These are phyloP conservation scores for Ranitomeya variabilis DNA, from an alignment of 2,113 vertebrate species.

Conservation along the genomic window DNA sequence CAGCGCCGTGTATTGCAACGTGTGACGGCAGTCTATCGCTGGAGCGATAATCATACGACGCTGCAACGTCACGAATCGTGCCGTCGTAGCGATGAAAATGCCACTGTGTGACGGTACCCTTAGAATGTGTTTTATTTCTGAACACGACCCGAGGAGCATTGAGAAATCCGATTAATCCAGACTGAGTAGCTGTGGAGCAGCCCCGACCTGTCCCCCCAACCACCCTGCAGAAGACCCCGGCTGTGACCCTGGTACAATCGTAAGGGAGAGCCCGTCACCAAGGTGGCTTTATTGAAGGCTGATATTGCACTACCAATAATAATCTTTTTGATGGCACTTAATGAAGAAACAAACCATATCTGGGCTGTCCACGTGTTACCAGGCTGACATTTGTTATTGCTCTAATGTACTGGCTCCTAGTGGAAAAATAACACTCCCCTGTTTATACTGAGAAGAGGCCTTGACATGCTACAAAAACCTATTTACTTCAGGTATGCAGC, in stretches of 20 bases:
- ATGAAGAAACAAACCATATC: not conserved
- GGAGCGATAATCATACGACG: too few relatives aligned
- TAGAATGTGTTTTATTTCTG: constrained; percentile 19
- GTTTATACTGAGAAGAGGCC: constrained; percentile 42
- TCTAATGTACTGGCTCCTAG: constrained; percentile 4
- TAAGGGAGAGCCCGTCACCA: not conserved
- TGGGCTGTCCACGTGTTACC: not conserved
- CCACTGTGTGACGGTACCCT: too few relatives aligned
- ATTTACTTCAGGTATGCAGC: constrained; percentile 12
- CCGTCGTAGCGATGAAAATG: too few relatives aligned
- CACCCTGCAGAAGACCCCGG: not conserved
- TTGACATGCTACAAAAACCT: constrained; percentile 43
- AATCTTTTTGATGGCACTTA: not conserved
- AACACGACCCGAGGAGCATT: constrained; percentile 35
- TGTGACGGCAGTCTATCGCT: too few relatives aligned
- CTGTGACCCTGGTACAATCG: not conserved
- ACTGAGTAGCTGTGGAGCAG: constrained; percentile 30
- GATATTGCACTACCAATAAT: not conserved
- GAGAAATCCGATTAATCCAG: constrained; percentile 40
- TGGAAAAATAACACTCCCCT: constrained; percentile 43
- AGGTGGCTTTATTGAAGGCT: not conserved
- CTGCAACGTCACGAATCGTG: too few relatives aligned
- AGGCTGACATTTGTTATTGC: constrained; percentile 30
- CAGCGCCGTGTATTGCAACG: too few relatives aligned
- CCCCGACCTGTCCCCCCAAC: not conserved